A percentile compares a stretch with the other conserved stretches of the same genome.
Evolutionary conservation across 2,797 vertebrate genomes (phyloP).

Genomic region (Coreius guichenoti): DNA sequence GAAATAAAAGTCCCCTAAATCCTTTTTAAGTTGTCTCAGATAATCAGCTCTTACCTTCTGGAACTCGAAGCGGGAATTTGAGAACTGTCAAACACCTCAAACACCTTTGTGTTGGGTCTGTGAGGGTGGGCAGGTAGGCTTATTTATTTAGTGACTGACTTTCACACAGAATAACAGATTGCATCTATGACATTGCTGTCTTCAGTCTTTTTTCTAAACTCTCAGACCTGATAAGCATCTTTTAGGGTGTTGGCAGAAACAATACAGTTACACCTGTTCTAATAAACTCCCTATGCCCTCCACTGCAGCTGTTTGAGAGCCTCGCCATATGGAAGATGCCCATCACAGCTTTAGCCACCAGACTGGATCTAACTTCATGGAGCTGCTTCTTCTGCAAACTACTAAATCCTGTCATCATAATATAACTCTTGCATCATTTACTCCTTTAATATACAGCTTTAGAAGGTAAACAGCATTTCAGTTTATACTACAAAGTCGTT

Average conservation of each 20-base stretch:
- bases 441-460: not conserved
- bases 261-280: conserved; percentile 36
- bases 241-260: conserved; percentile 6
- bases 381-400: not conserved
- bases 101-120: not conserved
- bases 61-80: not conserved
- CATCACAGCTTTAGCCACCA: not conserved
- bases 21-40: not conserved
- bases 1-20: not conserved
- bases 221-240: conserved; percentile 24
- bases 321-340: conserved; percentile 24
- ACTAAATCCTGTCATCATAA: not conserved
- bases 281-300: conserved; percentile 18
- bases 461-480: not conserved
- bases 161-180: conserved; percentile 37
- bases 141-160: conserved; percentile 33
- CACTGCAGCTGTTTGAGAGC: not conserved
- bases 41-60: not conserved
- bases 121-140: not conserved
- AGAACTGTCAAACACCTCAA: not conserved
- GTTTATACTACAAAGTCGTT: not conserved
- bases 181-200: conserved; percentile 9
- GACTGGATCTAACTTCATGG: not conserved
- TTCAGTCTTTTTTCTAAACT: not conserved
- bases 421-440: not conserved